phyloP scores from a whole-genome alignment of 2,888 invertebrate genomes.

The Melolontha melolontha region DNA sequence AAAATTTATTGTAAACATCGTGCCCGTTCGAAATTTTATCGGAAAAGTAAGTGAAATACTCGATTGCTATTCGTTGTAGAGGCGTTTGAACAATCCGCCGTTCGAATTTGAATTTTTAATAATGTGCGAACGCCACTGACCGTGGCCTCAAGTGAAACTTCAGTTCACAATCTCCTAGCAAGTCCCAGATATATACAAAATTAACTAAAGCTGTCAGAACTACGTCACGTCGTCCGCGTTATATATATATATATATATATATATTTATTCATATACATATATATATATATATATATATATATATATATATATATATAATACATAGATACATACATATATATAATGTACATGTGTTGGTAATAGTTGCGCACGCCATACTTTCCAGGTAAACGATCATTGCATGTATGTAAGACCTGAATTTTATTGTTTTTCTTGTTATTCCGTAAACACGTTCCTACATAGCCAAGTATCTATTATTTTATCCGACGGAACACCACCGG shows the following conservation, averaged over 20 bases:
- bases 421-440: slow-evolving; percentile 20
- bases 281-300: no score
- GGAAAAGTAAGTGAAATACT: no score
- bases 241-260: no score
- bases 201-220: slow-evolving; percentile 60
- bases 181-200: slow-evolving; percentile 65
- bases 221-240: slow-evolving; percentile 44
- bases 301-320: no score
- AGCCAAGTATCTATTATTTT: background rate
- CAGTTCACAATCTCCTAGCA: slow-evolving; percentile 42
- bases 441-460: slow-evolving; percentile 20
- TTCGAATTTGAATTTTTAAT: background rate
- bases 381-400: slow-evolving; percentile 49
- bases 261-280: no score
- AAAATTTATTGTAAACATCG: no score
- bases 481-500: no score
- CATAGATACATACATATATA: no score
- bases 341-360: slow-evolving; percentile 48
- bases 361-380: slow-evolving; percentile 46
- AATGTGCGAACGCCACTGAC: slow-evolving; percentile 44
- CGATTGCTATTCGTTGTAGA: no score
- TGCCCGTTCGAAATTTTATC: no score
- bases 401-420: slow-evolving; percentile 18
- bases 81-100: background rate
- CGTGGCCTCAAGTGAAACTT: slow-evolving; percentile 44